Evolutionary conservation across 2,797 vertebrate genomes (phyloP).

Genomic region (Dendrocincla fuliginosa): DNA sequence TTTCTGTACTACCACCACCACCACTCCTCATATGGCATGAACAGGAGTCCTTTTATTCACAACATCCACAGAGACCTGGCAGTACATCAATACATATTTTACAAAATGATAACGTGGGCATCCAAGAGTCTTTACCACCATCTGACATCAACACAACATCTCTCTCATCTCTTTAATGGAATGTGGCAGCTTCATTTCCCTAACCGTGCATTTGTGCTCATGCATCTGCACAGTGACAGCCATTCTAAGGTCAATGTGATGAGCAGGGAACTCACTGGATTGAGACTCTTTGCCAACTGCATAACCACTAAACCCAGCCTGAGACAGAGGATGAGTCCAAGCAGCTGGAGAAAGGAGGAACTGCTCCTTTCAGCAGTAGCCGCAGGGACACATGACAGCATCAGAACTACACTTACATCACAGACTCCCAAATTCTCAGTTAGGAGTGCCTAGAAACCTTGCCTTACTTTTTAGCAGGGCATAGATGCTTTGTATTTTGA

Average conservation of each 20-base stretch:
- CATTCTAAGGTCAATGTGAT: neutral
- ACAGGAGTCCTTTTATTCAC: neutral
- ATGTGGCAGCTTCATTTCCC: neutral
- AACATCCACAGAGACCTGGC: fast-evolving
- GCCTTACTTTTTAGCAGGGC: neutral
- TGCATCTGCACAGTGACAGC: neutral
- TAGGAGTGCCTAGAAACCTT: neutral
- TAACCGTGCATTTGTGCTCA: neutral
- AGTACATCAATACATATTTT: neutral
- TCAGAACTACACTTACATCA: neutral
- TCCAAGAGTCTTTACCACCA: neutral
- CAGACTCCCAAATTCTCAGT: neutral
- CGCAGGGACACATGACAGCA: neutral
- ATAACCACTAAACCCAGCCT: neutral
- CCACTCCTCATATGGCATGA: neutral
- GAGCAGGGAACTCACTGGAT: neutral
- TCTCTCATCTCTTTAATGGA: neutral
- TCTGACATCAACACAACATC: neutral
- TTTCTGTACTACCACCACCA: neutral
- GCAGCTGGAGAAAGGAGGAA: neutral
- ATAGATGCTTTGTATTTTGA: neutral
- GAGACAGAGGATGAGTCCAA: neutral
- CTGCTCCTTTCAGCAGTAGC: neutral
- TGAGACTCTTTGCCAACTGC: neutral
- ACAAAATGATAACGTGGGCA: neutral